phyloP scores from a whole-genome alignment of 2,113 vertebrate genomes.

The Ictalurus punctatus region DNA sequence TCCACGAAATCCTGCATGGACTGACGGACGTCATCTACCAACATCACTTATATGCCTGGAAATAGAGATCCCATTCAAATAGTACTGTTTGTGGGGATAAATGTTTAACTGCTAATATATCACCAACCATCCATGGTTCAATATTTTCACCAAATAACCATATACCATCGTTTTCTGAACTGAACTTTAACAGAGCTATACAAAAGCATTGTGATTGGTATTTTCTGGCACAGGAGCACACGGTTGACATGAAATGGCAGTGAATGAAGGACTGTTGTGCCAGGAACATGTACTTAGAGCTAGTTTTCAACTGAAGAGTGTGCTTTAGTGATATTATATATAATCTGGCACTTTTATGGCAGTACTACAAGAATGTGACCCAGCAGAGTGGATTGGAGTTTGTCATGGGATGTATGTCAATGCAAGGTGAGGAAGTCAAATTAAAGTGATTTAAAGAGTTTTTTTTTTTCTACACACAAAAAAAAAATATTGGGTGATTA shows the following conservation, averaged over 20 bases:
- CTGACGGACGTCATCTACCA: neutral
- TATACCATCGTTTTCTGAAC: neutral
- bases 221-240: neutral
- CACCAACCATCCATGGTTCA: neutral
- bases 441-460: constrained; percentile 14
- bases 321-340: neutral
- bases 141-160: neutral
- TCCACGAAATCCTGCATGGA: too few relatives aligned
- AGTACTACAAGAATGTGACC: neutral
- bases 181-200: neutral
- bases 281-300: neutral
- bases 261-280: neutral
- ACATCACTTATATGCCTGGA: neutral
- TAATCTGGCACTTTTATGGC: neutral
- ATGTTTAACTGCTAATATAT: neutral
- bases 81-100: neutral
- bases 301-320: neutral
- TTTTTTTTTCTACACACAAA: constrained; percentile 6
- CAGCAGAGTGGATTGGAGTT: neutral
- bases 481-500: neutral
- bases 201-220: neutral
- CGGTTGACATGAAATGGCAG: neutral
- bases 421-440: neutral
- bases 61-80: neutral
- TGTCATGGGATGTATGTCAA: neutral